These are phyloP conservation scores for Sternotherus odoratus DNA, from an alignment of 2,797 vertebrate genomes.

Conservation along the genomic window DNA sequence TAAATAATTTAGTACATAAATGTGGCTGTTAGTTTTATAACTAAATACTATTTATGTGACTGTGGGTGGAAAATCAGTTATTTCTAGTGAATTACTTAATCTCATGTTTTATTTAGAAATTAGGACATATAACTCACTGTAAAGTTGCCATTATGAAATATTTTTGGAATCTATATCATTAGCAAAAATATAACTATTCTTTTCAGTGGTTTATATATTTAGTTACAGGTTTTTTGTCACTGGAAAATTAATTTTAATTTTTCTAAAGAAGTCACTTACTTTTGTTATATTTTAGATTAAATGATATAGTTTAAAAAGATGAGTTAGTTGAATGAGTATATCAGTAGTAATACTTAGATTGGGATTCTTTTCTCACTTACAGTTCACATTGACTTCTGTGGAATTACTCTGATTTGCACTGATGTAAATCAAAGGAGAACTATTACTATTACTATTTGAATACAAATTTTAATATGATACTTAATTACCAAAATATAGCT, in stretches of 20 bases:
- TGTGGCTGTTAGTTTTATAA: constrained; percentile 90
- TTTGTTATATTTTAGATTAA: constrained; percentile 17
- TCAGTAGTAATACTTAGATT: background rate
- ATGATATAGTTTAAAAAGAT: background rate
- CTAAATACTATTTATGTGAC: constrained; percentile 84
- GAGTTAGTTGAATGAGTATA: background rate
- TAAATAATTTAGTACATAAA: constrained; percentile 91
- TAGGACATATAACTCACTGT: constrained; percentile 52
- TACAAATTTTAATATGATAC: background rate
- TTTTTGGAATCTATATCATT: constrained; percentile 25
- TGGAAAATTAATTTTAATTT: constrained; percentile 10
- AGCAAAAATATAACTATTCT: constrained; percentile 48
- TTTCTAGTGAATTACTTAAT: constrained; percentile 72
- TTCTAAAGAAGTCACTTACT: constrained; percentile 18
- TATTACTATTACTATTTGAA: background rate
- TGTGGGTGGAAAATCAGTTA: constrained; percentile 68
- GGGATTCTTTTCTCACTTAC: background rate
- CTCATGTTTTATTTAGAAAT: constrained; percentile 72
- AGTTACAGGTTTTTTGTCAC: constrained; percentile 34
- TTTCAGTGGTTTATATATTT: constrained; percentile 43
- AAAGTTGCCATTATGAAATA: constrained; percentile 54
- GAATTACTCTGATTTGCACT: background rate
- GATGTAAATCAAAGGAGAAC: background rate
- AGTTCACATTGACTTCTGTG: background rate
- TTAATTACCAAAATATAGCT: background rate